Conservation (phyloP, 1,140 invertebrate genomes). For the Ooceraea biroi region DNA sequence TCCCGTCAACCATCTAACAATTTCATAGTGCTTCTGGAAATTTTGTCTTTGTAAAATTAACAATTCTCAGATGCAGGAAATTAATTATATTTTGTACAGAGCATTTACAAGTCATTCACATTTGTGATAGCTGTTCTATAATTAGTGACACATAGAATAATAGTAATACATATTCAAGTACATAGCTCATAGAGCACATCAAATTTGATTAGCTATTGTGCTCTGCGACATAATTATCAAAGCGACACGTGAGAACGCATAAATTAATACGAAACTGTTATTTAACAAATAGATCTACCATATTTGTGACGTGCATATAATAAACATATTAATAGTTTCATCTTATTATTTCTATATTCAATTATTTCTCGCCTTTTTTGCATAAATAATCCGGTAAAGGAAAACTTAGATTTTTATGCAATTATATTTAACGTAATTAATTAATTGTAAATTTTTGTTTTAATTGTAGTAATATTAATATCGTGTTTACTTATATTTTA, state of each 20-base stretch:
- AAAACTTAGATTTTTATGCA: too few species aligned
- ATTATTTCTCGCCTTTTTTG: neutral
- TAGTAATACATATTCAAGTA: conserved; percentile 1
- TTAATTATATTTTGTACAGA: conserved; percentile 38
- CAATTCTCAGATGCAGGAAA: neutral
- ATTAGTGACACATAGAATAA: neutral
- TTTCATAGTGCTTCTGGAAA: conserved; percentile 58
- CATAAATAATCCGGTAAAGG: too few species aligned
- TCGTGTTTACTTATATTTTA: too few species aligned
- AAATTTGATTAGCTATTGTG: neutral
- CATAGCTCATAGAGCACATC: neutral
- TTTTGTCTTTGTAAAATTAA: conserved; percentile 55
- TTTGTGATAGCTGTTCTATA: neutral
- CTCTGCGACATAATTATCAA: conserved; percentile 5
- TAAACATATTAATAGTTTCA: neutral
- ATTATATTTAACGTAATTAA: too few species aligned
- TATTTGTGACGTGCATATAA: neutral
- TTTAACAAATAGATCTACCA: neutral
- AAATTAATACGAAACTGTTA: neutral
- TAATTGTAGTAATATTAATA: too few species aligned
- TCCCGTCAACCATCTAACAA: conserved; percentile 66
- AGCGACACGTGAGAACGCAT: neutral
- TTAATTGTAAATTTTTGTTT: too few species aligned
- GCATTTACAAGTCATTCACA: neutral
- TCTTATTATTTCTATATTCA: neutral